Evolutionary conservation across 2,797 vertebrate species (phyloP).

Genomic region (Tadarida brasiliensis): DNA sequence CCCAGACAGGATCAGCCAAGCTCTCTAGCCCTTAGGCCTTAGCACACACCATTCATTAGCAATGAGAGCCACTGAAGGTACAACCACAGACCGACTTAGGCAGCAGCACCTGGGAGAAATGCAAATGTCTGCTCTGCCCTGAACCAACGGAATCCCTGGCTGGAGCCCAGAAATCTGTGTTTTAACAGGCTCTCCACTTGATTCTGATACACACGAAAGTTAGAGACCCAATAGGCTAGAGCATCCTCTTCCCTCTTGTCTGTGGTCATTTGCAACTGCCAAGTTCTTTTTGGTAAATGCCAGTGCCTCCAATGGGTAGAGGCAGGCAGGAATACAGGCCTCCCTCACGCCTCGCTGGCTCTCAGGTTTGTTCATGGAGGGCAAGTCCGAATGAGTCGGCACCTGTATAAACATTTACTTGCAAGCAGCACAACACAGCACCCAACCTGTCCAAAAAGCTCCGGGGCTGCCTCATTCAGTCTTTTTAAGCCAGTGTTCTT

Average conservation of each 20-base stretch:
- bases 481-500: background rate
- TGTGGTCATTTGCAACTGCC: background rate
- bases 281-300: background rate
- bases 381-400: background rate
- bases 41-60: background rate
- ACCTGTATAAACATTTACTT: background rate
- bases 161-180: background rate
- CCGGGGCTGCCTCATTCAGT: background rate
- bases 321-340: background rate
- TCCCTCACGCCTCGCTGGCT: background rate
- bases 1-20: background rate
- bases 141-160: background rate
- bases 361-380: background rate
- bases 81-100: background rate
- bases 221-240: background rate
- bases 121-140: background rate
- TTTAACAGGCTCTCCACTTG: background rate
- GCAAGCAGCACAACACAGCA: background rate
- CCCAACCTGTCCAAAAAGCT: background rate
- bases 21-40: background rate
- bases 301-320: background rate
- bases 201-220: background rate
- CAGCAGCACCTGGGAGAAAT: background rate
- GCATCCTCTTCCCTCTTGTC: background rate
- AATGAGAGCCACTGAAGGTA: background rate